A percentile compares a stretch with the other conserved stretches of the same genome.
Evolutionary conservation across 2,797 vertebrate genomes (phyloP).

Genomic region (Leuciscus waleckii): DNA sequence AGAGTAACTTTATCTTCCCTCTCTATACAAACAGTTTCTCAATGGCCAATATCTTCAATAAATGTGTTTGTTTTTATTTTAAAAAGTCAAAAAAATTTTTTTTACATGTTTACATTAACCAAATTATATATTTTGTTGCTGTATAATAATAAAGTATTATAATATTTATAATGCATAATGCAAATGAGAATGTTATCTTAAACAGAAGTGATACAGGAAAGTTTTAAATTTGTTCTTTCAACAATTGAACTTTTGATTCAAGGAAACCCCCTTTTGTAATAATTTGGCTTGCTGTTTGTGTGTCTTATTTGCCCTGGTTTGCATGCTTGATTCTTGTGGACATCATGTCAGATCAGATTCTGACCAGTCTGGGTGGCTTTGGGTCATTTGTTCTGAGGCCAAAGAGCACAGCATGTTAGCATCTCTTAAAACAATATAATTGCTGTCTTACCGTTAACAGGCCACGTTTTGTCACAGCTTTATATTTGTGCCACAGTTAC

Average conservation of each 20-base stretch:
- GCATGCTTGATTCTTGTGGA: conserved; percentile 57
- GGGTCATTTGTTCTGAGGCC: neutral
- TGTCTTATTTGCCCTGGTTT: neutral
- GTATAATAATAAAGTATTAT: neutral
- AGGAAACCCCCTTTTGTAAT: no score
- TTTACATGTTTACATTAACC: neutral
- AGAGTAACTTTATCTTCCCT: conserved; percentile 37
- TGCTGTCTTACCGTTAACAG: neutral
- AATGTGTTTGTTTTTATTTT: neutral
- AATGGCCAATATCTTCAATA: neutral
- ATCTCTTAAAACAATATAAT: neutral
- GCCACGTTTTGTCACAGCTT: neutral
- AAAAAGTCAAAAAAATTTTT: neutral
- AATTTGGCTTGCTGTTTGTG: neutral
- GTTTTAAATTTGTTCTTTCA: neutral
- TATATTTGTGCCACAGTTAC: neutral
- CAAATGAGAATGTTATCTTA: neutral
- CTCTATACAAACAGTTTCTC: conserved; percentile 3
- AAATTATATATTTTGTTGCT: neutral
- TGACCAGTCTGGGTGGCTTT: conserved; percentile 64
- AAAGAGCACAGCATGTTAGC: neutral
- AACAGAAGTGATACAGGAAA: neutral
- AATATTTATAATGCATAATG: neutral
- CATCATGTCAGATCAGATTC: conserved; percentile 80
- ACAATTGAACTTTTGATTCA: neutral